Evolutionary conservation across 2,888 invertebrate genomes (phyloP).

Genomic region (Cephus nigrinus): DNA sequence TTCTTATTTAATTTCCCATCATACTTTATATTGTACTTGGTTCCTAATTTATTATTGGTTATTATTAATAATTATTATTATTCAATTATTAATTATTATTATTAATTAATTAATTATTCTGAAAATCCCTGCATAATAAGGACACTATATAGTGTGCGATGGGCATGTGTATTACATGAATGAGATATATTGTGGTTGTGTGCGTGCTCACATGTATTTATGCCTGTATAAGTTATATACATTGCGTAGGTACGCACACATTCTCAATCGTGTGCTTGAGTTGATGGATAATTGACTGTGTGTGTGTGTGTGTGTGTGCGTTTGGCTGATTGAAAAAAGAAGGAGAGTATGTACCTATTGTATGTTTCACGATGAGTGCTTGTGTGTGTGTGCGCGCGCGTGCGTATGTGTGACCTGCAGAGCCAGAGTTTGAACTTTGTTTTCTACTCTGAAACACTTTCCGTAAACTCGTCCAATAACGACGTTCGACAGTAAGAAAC

Average conservation of each 20-base stretch:
- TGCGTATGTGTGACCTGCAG: slow-evolving; percentile 33
- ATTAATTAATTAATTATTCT: slow-evolving; percentile 14
- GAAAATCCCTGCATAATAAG: not conserved
- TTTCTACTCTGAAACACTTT: slow-evolving; percentile 32
- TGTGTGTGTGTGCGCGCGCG: not conserved
- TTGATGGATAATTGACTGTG: not conserved
- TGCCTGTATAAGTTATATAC: not conserved
- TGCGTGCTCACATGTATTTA: not conserved
- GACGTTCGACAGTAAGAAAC: not conserved
- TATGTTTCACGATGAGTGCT: not conserved
- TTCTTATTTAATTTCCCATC: slow-evolving; percentile 59
- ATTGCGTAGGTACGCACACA: not conserved
- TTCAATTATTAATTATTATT: slow-evolving; percentile 25
- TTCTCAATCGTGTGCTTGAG: not conserved
- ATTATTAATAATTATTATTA: slow-evolving; percentile 28
- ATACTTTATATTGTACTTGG: slow-evolving; percentile 63
- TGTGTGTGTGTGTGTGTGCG: no score
- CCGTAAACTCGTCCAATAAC: slow-evolving; percentile 9
- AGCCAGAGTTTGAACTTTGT: slow-evolving; percentile 41
- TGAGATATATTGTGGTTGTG: not conserved
- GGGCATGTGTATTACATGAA: slow-evolving; percentile 40
- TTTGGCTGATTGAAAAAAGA: not conserved
- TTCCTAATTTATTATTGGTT: slow-evolving; percentile 63
- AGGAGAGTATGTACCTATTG: not conserved
- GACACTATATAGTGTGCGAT: not conserved